A percentile compares a stretch with the other conserved stretches of the same genome.
Conservation (phyloP, 2,888 invertebrate species). For the Amiota communis region DNA sequence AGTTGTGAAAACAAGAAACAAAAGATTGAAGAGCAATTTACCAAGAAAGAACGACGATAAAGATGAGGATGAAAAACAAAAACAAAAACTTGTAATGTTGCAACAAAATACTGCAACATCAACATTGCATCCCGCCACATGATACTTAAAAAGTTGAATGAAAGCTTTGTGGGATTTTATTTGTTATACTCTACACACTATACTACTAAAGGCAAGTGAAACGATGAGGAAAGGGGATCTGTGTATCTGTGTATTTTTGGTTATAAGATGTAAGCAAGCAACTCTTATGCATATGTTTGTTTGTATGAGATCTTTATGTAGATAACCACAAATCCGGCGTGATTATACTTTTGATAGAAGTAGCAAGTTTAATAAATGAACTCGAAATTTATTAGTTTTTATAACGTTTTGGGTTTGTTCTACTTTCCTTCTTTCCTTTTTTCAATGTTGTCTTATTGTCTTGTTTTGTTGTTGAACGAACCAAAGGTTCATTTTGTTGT, state of each 20-base stretch:
- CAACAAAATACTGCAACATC: neutral
- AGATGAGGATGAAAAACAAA: neutral
- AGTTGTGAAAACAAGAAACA: conserved; percentile 9
- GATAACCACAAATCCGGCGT: conserved; percentile 58
- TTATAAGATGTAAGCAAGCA: conserved; percentile 15
- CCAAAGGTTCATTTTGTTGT: too few relatives aligned
- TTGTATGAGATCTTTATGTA: conserved; percentile 19
- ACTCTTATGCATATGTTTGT: conserved; percentile 12
- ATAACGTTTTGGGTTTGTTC: neutral
- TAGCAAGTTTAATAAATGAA: conserved; percentile 58
- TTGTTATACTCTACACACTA: neutral
- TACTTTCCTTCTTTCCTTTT: too few relatives aligned
- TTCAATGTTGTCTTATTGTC: neutral
- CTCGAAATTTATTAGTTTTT: conserved; percentile 54
- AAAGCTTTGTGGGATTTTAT: neutral
- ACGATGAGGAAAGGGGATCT: neutral
- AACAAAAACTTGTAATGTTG: neutral
- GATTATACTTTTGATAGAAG: conserved; percentile 58
- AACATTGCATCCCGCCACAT: neutral
- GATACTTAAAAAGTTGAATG: neutral
- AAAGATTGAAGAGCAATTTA: conserved; percentile 11
- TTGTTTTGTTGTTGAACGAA: too few relatives aligned
- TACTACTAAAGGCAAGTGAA: neutral
- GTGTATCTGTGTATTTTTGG: neutral
- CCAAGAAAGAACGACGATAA: neutral